phyloP scores from a whole-genome alignment of 1,140 invertebrate species.

The Polypedilum pembai region DNA sequence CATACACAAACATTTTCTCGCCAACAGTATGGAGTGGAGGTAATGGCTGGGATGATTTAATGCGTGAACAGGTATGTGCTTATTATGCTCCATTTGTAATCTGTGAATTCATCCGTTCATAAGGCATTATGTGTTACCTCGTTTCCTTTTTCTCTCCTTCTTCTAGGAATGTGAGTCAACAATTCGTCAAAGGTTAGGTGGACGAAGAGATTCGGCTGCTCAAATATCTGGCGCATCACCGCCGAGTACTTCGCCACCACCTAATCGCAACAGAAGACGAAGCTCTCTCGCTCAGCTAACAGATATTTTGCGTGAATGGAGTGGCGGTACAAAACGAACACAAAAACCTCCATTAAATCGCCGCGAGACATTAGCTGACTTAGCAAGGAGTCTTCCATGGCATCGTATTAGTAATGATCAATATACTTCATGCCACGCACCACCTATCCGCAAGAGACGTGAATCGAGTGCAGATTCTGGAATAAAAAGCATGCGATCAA shows the following conservation, averaged over 20 bases:
- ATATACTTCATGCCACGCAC: conserved; percentile 48
- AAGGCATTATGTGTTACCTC: no score
- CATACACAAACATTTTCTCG: neutral
- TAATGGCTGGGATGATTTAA: conserved; percentile 86
- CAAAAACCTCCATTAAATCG: conserved; percentile 63
- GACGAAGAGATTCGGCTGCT: conserved; percentile 74
- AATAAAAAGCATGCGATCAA: conserved; percentile 65
- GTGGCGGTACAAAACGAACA: conserved; percentile 56
- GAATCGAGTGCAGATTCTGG: conserved; percentile 77
- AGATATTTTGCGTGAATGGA: conserved; percentile 78
- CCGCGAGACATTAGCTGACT: conserved; percentile 75
- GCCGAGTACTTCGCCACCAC: conserved; percentile 53
- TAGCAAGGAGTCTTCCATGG: conserved; percentile 68
- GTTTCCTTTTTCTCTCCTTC: conserved; percentile 3
- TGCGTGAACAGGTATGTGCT: conserved; percentile 58
- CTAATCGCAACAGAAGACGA: conserved; percentile 55
- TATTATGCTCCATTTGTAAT: no score
- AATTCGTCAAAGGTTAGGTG: conserved; percentile 67
- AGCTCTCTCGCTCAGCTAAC: conserved; percentile 80
- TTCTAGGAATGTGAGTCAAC: conserved; percentile 67
- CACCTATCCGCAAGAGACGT: conserved; percentile 55
- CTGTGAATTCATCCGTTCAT: no score
- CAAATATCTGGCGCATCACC: conserved; percentile 79
- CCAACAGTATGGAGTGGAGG: conserved; percentile 75
- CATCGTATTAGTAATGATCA: conserved; percentile 45